Percentiles rank a stretch among this genome's conserved stretches.
Evolutionary conservation across 2,888 invertebrate genomes (phyloP).

Genomic region (Conchocele bisecta): DNA sequence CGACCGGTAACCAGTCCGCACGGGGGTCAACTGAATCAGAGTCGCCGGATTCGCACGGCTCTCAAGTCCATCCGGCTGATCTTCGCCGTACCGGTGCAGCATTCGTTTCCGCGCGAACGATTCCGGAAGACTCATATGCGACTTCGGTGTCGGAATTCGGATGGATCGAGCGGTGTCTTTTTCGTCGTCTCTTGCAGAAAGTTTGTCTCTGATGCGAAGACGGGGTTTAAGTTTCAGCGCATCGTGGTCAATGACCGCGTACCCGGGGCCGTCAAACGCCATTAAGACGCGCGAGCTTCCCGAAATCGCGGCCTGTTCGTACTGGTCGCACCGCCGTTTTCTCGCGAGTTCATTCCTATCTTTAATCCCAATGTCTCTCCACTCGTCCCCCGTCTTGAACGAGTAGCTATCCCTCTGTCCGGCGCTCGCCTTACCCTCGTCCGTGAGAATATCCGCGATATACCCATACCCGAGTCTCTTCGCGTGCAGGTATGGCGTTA

Average conservation of each 20-base stretch:
- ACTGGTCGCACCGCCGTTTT: constrained; percentile 44
- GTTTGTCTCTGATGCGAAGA: not conserved
- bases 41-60: too few species aligned
- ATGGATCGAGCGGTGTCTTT: constrained; percentile 35
- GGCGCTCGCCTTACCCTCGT: constrained; percentile 67
- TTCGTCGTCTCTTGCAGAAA: not conserved
- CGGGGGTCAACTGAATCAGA: too few species aligned
- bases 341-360: constrained; percentile 62
- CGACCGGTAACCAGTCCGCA: too few species aligned
- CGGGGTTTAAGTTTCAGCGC: not conserved
- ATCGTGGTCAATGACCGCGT: not conserved
- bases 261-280: constrained; percentile 52
- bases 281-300: constrained; percentile 60
- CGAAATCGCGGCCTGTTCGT: constrained; percentile 61
- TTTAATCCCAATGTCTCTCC: constrained; percentile 71
- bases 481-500: constrained; percentile 78
- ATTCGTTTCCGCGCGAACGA: too few species aligned
- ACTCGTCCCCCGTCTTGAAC: constrained; percentile 71
- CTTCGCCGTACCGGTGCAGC: too few species aligned
- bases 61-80: too few species aligned
- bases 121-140: constrained; percentile 22
- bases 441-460: constrained; percentile 65
- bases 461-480: constrained; percentile 71
- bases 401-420: constrained; percentile 64
- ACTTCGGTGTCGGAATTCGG: constrained; percentile 37